Evolutionary conservation across 2,888 invertebrate genomes (phyloP), one percentile per base, ranked within the genome.

Genomic region (Epicampocera succincta): DNA sequence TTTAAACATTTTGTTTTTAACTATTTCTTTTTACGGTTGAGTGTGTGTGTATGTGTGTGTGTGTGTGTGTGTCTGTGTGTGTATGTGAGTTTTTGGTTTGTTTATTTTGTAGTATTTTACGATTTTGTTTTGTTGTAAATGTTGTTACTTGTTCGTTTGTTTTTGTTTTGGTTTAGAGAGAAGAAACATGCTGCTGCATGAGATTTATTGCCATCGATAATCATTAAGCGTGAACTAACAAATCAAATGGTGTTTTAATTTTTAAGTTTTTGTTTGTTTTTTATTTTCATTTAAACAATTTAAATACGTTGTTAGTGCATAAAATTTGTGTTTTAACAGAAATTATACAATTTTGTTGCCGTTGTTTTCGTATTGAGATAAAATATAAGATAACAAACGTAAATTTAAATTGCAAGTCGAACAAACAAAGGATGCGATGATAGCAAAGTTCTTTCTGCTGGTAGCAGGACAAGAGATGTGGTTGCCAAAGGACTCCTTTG

Each of bases 141-240:
- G 73, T 71, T 74, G 40, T 74, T 60, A 74, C 25, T 74, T 78
- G 68, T 77, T 65, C 60, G 69, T 65, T 61, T 60, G 3, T 52
- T 13, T 60, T n/a, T 15, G 15, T 46, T 46, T 46, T 46, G 6
- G 17, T 65, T 68, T 69, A 33, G 33, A 33, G 33, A 54, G 44
- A 69, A 83, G 58, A 66, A 79, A 81, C 76, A 75, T 76, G 79
- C 79, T 82, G 79, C 79, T 76, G 71, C 77, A 79, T 66, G 60
- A 84, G 84, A 83, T 84, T 82, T 83, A 84, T 84, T 83, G 78
- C 83, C 78, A 80, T 80, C 83, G 84, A 84, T 84, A 84, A 84
- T 71, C 83, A 74, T 83, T 83, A 84, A 83, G 83, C 82, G 83
- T 83, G 77, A 80, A 80, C 73, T 81, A 79, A 77, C 76, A 82